Conservation (phyloP, 1,140 invertebrate species). For the Panonychus citri region DNA sequence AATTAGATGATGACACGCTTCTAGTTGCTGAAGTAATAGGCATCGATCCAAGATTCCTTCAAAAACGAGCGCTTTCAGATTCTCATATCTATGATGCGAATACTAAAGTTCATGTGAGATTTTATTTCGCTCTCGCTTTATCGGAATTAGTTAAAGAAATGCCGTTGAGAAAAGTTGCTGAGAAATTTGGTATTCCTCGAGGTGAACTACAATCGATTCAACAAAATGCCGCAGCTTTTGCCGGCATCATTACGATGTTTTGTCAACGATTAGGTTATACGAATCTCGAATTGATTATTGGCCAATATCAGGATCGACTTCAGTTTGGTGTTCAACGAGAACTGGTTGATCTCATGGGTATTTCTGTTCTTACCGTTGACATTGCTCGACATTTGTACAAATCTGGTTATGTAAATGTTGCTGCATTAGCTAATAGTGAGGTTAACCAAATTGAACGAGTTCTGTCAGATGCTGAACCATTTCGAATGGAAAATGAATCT, state of each 20-base stretch:
- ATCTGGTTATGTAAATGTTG: conserved; percentile 50
- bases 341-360: conserved; percentile 64
- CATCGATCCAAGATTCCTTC: not conserved
- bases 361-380: conserved; percentile 57
- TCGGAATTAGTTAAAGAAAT: conserved; percentile 81
- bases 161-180: conserved; percentile 46
- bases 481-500: conserved; percentile 23
- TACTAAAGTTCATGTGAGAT: conserved; percentile 28
- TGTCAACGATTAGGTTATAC: conserved; percentile 78
- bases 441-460: not conserved
- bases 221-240: conserved; percentile 82
- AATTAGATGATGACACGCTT: not conserved
- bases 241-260: conserved; percentile 83
- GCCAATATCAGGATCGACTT: conserved; percentile 74
- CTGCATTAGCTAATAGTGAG: conserved; percentile 43
- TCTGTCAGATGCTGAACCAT: not conserved
- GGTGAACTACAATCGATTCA: conserved; percentile 74
- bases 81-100: not conserved
- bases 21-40: not conserved
- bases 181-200: conserved; percentile 59
- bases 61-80: not conserved
- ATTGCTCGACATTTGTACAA: conserved; percentile 61
- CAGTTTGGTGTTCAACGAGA: conserved; percentile 83
- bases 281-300: conserved; percentile 62
- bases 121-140: conserved; percentile 73